Evolutionary conservation across 2,888 invertebrate genomes (phyloP), one percentile per base, ranked within the genome.

Genomic region (Plagiodera versicolora): DNA sequence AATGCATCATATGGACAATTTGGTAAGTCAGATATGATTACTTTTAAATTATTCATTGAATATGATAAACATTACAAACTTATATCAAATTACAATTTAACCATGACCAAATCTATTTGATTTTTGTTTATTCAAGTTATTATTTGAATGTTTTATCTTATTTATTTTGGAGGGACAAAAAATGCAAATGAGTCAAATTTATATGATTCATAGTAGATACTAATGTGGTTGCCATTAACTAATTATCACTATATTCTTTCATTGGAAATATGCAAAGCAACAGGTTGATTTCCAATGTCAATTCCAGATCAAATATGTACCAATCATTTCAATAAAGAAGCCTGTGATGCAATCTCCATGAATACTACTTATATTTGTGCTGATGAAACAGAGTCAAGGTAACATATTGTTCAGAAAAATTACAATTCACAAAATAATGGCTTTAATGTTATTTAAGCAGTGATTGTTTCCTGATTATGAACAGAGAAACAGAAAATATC

Each of bases 401-500:
- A 71, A 67, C 68, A 66, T n/a, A 30, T 46, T 14, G 11, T 18
- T 18, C 44, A 52, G 35, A 47, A n/a, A 8, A 4, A 53, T 24
- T 6, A 3, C 11, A 1, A 46, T 46, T 3, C 2, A 2, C 10
- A 6, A 17, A 32, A 32, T 62, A 16, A 32, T 24, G 24, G 19
- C n/a, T 30, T 18, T 20, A 17, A 30, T 58, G 30, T 54, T 35
- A 19, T 71, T 68, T 48, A 58, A 88, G 87, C 64, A 79, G 86
- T 24, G 86, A 88, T 70, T 89, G 89, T 71, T 83, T 87, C 0
- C 71, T 86, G 6, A 82, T 82, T 65, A 72, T 89, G 48, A 77
- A 81, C 0, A 76, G 80, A 3, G 24, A 24, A 24, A 24, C 24
- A 24, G 24, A 24, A 24, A 24, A 24, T 24, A 83, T 83, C 0